phyloP scores from a whole-genome alignment of 2,888 invertebrate species.

The Brenthis ino region DNA sequence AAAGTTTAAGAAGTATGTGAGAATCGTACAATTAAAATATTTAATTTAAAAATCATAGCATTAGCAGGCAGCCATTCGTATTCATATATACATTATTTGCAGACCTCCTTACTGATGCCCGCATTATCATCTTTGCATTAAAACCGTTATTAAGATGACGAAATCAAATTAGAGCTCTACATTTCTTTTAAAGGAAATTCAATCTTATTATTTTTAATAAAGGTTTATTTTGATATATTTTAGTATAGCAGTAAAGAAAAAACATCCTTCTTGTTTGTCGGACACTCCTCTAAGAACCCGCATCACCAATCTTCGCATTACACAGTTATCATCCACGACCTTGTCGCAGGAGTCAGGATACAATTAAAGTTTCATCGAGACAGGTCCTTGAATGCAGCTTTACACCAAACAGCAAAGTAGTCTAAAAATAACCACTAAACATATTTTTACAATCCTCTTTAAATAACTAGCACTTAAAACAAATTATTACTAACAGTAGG shows the following conservation, averaged over 20 bases:
- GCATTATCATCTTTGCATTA: slow-evolving; percentile 37
- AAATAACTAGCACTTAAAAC: too few relatives aligned
- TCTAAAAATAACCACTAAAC: slow-evolving; percentile 33
- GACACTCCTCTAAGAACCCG: slow-evolving; percentile 48
- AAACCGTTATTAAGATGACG: slow-evolving; percentile 32
- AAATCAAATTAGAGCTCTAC: slow-evolving; percentile 26
- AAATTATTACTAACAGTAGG: too few relatives aligned
- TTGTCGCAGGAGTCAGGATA: slow-evolving; percentile 58
- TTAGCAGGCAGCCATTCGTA: too few relatives aligned
- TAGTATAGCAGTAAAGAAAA: slow-evolving; percentile 2
- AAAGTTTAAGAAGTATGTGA: too few relatives aligned
- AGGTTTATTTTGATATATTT: slow-evolving; percentile 16
- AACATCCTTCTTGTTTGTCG: slow-evolving; percentile 27
- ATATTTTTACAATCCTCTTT: too few relatives aligned
- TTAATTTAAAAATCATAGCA: too few relatives aligned
- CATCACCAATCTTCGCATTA: slow-evolving; percentile 74
- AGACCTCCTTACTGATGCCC: slow-evolving; percentile 27
- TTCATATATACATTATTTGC: not conserved
- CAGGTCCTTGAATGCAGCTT: slow-evolving; percentile 58
- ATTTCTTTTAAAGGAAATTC: slow-evolving; percentile 12
- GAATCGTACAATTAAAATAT: too few relatives aligned
- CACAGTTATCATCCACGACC: slow-evolving; percentile 66
- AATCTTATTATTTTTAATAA: slow-evolving; percentile 19
- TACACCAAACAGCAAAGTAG: slow-evolving; percentile 42
- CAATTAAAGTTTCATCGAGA: slow-evolving; percentile 63